Conservation (phyloP, 30 jellyfish, hydroid and myxozoan species). For the Nemopilema nomurai region DNA sequence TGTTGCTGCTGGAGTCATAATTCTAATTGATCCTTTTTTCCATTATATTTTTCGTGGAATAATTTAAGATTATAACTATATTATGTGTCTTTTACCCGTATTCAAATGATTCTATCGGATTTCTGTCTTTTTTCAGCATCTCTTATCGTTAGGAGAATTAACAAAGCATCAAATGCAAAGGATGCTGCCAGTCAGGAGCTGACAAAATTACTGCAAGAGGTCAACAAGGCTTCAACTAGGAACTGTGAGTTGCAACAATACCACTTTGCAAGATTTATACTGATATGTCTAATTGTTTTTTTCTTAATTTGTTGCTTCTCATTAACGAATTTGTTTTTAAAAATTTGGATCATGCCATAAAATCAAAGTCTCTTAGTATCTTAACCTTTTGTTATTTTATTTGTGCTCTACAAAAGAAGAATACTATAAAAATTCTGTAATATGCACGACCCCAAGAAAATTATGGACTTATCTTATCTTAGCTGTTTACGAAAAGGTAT, state of each 20-base stretch:
- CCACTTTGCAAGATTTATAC: not conserved
- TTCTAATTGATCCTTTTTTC: not conserved
- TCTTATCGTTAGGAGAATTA: not conserved
- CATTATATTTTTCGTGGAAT: not conserved
- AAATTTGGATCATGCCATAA: not conserved
- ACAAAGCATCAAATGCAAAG: not conserved
- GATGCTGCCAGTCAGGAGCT: not conserved
- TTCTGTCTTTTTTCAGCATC: not conserved
- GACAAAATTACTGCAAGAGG: not conserved
- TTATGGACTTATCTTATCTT: not conserved
- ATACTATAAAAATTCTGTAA: not conserved
- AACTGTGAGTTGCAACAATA: not conserved
- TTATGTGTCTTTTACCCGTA: not conserved
- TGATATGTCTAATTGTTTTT: not conserved
- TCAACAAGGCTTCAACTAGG: not conserved
- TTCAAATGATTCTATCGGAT: not conserved
- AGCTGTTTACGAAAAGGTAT: not conserved
- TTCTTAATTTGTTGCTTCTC: not conserved
- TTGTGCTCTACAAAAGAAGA: not conserved
- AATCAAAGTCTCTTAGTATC: not conserved
- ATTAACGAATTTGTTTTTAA: not conserved
- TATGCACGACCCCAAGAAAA: not conserved
- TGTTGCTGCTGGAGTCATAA: not conserved
- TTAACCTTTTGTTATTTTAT: not conserved
- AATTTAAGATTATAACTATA: not conserved